Evolutionary conservation across 2,797 vertebrate genomes (phyloP).

Genomic region (Neosilurus mollespiculum): DNA sequence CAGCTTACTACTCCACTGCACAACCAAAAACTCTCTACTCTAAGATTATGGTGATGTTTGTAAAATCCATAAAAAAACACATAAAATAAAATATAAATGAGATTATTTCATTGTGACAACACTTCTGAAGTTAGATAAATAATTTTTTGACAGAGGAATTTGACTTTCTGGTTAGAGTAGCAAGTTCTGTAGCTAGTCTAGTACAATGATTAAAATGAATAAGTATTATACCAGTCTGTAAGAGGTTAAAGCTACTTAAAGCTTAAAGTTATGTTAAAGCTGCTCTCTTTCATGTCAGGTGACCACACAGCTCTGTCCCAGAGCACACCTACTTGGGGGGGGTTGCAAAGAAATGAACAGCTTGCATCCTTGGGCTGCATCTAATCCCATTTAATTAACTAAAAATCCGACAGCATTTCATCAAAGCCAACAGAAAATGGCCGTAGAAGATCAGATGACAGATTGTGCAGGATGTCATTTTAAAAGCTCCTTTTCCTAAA

Average conservation of each 20-base stretch:
- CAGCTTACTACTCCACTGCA: too few species aligned
- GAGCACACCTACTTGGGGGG: too few species aligned
- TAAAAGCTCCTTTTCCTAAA: constrained; percentile 44
- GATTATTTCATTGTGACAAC: not conserved
- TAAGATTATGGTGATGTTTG: not conserved
- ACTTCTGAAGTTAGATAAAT: not conserved
- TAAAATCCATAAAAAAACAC: not conserved
- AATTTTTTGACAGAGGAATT: not conserved
- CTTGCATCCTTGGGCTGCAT: constrained; percentile 52
- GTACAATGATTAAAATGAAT: constrained; percentile 6
- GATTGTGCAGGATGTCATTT: constrained; percentile 53
- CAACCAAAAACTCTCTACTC: too few species aligned
- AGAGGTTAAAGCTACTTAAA: constrained; percentile 41
- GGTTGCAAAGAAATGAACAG: too few species aligned
- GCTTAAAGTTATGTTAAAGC: too few species aligned
- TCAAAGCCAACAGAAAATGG: constrained; percentile 47
- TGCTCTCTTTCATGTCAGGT: constrained; percentile 28
- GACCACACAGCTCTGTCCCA: constrained; percentile 4
- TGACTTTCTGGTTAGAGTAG: too few species aligned
- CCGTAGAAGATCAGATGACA: constrained; percentile 50
- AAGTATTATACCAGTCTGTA: constrained; percentile 10
- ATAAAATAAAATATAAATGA: not conserved
- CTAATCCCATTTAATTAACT: constrained; percentile 69
- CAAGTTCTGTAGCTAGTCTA: too few species aligned
- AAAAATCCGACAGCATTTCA: constrained; percentile 57